Percentiles rank a stretch among this genome's conserved stretches.
These are phyloP conservation scores for Natrix natrix DNA, from an alignment of 2,797 vertebrate genomes.

Conservation along the genomic window DNA sequence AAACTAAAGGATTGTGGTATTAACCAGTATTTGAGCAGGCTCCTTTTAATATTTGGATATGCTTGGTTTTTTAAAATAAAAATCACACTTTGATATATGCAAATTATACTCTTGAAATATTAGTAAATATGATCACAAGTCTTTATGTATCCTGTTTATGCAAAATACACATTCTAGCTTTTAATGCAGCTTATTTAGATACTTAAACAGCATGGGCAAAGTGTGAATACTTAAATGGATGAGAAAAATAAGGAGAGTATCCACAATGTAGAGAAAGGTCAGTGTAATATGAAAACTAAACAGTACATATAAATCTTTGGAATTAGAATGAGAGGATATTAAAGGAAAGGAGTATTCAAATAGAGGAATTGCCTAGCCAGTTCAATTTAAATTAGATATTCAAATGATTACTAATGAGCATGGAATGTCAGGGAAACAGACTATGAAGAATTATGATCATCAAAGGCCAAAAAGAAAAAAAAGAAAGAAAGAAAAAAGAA, in stretches of 20 bases:
- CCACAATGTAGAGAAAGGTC: conserved; percentile 16
- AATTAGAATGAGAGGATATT: not conserved
- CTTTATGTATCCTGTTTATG: not conserved
- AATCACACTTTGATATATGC: not conserved
- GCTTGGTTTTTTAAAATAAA: not conserved
- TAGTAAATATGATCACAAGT: not conserved
- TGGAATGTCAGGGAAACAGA: conserved; percentile 3
- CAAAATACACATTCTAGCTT: not conserved
- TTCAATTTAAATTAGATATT: conserved; percentile 10
- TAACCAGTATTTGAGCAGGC: not conserved
- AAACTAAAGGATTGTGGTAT: not conserved
- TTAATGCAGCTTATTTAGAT: not conserved
- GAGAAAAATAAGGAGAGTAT: not conserved
- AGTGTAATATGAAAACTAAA: conserved; percentile 11
- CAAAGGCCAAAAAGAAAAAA: not conserved
- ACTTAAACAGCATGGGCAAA: not conserved
- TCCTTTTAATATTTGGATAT: not conserved
- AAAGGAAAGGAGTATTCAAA: conserved; percentile 11
- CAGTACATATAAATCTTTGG: conserved; percentile 3
- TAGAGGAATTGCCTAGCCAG: not conserved
- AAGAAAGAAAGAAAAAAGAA: not conserved
- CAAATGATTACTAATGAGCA: conserved; percentile 28
- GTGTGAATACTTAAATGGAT: not conserved
- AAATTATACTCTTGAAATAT: not conserved
- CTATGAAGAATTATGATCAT: conserved; percentile 3